phyloP scores from a whole-genome alignment of 2,888 invertebrate species.

The Eucriotettix oculatus region DNA sequence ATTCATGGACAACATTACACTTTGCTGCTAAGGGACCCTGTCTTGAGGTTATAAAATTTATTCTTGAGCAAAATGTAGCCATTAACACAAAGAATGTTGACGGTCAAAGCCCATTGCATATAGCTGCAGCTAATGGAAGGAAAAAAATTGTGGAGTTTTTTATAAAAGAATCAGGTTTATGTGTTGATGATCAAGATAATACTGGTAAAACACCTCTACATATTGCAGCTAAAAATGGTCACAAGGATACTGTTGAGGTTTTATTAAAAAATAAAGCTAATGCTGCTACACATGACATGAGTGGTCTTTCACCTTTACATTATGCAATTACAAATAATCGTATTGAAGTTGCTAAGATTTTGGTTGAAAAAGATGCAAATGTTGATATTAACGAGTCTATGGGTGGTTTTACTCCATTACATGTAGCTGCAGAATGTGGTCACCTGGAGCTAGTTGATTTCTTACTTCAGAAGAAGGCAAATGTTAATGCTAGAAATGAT shows the following conservation, averaged over 20 bases:
- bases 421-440: background rate
- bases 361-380: too few relatives aligned
- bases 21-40: constrained; percentile 8
- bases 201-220: background rate
- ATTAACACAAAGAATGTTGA: constrained; percentile 8
- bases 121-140: background rate
- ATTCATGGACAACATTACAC: constrained; percentile 8
- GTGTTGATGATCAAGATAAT: background rate
- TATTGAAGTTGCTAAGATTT: too few relatives aligned
- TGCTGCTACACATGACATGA: background rate
- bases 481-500: background rate
- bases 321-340: too few relatives aligned
- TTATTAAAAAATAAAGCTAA: background rate
- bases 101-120: background rate
- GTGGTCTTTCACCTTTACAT: background rate
- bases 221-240: background rate
- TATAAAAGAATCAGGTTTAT: background rate
- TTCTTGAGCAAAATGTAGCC: constrained; percentile 10
- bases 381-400: too few relatives aligned
- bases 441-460: background rate
- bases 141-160: background rate
- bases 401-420: too few relatives aligned
- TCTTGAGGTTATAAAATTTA: constrained; percentile 10
- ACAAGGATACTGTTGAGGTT: background rate
- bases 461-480: background rate